Evolutionary conservation across 2,113 vertebrate genomes (phyloP).

Genomic region (Heteronetta atricapilla): DNA sequence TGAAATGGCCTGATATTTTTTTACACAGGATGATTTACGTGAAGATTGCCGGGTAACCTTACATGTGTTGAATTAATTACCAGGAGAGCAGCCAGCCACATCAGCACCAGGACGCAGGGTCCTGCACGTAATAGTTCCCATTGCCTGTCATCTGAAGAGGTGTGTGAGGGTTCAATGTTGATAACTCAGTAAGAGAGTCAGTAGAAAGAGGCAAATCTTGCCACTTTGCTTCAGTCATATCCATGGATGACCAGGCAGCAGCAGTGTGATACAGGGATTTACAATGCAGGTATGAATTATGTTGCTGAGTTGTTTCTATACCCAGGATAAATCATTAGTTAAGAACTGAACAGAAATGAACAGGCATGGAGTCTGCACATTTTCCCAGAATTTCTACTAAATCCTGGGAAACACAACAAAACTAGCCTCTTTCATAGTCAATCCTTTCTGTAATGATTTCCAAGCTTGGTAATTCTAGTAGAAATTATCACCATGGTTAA

Average conservation of each 20-base stretch:
- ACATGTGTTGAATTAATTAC: constrained; percentile 20
- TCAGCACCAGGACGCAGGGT: not conserved
- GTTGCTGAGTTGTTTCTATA: not conserved
- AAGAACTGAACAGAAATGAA: not conserved
- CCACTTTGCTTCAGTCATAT: not conserved
- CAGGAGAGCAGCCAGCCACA: not conserved
- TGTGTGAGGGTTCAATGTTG: not conserved
- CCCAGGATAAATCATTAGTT: not conserved
- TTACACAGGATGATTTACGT: not conserved
- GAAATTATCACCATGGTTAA: not conserved
- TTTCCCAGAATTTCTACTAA: not conserved
- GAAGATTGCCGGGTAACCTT: not conserved
- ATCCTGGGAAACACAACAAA: not conserved
- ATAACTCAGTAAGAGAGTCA: not conserved
- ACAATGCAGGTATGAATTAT: not conserved
- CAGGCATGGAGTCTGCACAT: not conserved
- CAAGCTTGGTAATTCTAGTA: not conserved
- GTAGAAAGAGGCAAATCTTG: not conserved
- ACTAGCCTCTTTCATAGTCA: not conserved
- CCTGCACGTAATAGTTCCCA: not conserved
- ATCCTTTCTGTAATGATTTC: not conserved
- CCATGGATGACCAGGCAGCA: rapidly evolving
- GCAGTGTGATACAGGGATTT: not conserved
- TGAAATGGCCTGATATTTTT: not conserved
- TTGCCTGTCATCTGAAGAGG: not conserved